A percentile compares a stretch with the other conserved stretches of the same genome.
These are phyloP conservation scores for Apeira syringaria DNA, from an alignment of 2,888 invertebrate species.

Conservation along the genomic window DNA sequence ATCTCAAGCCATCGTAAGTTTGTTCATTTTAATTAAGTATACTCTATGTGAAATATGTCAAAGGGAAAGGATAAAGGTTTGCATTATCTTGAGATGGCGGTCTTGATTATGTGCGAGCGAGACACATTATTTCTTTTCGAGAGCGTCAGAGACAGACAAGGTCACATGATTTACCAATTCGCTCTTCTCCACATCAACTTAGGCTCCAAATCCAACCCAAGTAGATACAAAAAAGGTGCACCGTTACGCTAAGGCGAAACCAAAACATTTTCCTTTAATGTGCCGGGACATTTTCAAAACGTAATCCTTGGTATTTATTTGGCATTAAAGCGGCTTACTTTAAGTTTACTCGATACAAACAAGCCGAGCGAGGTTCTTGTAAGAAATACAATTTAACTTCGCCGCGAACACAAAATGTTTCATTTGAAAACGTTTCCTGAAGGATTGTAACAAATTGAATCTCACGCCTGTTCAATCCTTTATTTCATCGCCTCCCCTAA, in stretches of 20 bases:
- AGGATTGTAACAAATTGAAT: constrained; percentile 77
- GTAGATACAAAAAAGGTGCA: not conserved
- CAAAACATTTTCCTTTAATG: constrained; percentile 24
- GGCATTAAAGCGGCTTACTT: constrained; percentile 54
- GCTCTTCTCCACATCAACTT: too few species aligned
- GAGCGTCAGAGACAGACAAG: too few species aligned
- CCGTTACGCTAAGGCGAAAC: constrained; percentile 4
- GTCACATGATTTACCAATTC: too few species aligned
- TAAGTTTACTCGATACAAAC: constrained; percentile 57
- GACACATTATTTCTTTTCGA: too few species aligned
- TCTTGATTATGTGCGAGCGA: too few species aligned
- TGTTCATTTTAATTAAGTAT: too few species aligned
- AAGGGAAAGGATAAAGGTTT: too few species aligned
- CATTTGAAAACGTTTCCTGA: constrained; percentile 71
- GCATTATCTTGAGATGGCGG: too few species aligned
- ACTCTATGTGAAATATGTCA: too few species aligned
- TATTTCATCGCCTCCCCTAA: constrained; percentile 68
- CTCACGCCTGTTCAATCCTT: constrained; percentile 74
- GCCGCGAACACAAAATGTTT: constrained; percentile 69
- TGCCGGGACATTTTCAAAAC: constrained; percentile 23
- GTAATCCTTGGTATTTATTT: constrained; percentile 47
- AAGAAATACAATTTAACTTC: constrained; percentile 78
- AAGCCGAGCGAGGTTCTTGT: constrained; percentile 54
- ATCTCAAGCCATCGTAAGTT: too few species aligned
- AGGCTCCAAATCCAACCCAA: too few species aligned